phyloP scores from a whole-genome alignment of 2,113 vertebrate genomes.

The Sylvietta virens region DNA sequence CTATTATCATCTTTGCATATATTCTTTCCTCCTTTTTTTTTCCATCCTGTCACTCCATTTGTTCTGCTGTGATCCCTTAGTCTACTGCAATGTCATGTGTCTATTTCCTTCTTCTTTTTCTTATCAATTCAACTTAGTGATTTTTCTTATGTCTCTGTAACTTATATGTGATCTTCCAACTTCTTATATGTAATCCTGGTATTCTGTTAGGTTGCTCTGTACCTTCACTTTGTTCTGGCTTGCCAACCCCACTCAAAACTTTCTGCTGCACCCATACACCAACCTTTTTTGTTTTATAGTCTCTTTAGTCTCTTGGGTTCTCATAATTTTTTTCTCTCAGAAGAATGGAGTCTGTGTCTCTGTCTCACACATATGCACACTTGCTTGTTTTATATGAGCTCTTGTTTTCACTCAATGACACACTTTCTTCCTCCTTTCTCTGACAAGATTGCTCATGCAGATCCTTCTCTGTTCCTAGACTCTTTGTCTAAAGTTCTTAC shows the following conservation, averaged over 20 bases:
- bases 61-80: background rate
- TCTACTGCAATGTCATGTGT: background rate
- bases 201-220: background rate
- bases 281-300: background rate
- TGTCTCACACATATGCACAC: background rate
- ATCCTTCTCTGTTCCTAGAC: background rate
- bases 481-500: background rate
- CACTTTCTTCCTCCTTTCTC: background rate
- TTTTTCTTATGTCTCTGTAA: background rate
- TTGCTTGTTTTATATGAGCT: background rate
- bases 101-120: background rate
- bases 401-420: background rate
- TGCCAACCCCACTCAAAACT: background rate
- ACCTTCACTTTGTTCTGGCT: background rate
- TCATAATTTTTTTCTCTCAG: background rate
- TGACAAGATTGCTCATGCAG: background rate
- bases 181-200: background rate
- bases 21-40: background rate
- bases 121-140: background rate
- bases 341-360: background rate
- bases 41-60: background rate
- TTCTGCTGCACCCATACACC: background rate
- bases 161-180: background rate
- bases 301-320: background rate
- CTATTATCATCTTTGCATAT: background rate